phyloP scores from a whole-genome alignment of 2,888 invertebrate genomes.

The Prosapia bicincta region DNA sequence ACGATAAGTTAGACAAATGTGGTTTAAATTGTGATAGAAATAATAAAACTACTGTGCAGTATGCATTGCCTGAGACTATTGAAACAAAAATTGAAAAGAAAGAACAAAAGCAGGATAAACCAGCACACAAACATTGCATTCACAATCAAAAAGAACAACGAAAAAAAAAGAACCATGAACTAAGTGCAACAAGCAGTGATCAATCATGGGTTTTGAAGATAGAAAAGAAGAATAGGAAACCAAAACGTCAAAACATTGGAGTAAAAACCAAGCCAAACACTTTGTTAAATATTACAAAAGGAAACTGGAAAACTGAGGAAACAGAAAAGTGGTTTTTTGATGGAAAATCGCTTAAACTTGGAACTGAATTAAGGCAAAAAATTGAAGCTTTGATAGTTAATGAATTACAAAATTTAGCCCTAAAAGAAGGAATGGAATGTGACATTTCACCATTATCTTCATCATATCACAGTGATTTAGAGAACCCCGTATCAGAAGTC shows the following conservation, averaged over 20 bases:
- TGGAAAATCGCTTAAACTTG: background rate
- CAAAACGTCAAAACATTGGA: background rate
- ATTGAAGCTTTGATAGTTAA: conserved; percentile 21
- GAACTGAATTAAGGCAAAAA: background rate
- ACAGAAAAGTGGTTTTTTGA: conserved; percentile 5
- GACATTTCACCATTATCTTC: conserved; percentile 5
- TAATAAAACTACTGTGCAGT: background rate
- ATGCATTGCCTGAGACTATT: background rate
- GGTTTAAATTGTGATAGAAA: background rate
- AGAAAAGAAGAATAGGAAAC: background rate
- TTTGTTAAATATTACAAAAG: background rate
- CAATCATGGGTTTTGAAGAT: background rate
- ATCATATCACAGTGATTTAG: background rate
- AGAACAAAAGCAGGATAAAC: background rate
- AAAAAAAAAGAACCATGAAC: background rate
- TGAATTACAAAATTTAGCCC: conserved; percentile 17
- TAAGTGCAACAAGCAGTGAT: background rate
- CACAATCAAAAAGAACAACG: background rate
- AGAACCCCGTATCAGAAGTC: background rate
- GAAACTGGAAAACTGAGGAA: background rate
- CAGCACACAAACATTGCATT: background rate
- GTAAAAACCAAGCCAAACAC: background rate
- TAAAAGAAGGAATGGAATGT: conserved; percentile 24
- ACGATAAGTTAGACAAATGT: background rate
- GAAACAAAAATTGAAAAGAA: background rate